Evolutionary conservation across 2,888 invertebrate species (phyloP).

Genomic region (Colostygia pectinataria): DNA sequence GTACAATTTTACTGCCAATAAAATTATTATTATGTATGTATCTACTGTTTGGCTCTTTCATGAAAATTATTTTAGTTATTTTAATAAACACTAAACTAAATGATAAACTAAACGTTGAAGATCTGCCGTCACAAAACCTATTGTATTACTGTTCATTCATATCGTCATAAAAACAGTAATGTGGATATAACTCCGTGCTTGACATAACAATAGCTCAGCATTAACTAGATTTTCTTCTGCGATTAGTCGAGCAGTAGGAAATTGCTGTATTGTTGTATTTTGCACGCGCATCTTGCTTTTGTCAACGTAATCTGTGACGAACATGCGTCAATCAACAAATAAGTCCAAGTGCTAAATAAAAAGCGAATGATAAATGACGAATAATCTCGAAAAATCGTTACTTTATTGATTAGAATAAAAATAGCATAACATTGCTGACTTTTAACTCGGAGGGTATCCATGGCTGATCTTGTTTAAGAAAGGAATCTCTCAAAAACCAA

Average conservation of each 20-base stretch:
- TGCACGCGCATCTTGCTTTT: slow-evolving; percentile 47
- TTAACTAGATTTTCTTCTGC: slow-evolving; percentile 40
- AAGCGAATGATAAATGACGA: slow-evolving; percentile 5
- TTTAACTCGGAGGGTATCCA: too few relatives aligned
- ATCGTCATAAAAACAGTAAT: slow-evolving; percentile 37
- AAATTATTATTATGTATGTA: too few relatives aligned
- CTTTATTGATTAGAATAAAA: too few relatives aligned
- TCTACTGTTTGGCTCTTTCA: too few relatives aligned
- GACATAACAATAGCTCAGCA: slow-evolving; percentile 40
- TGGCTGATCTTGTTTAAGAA: too few relatives aligned
- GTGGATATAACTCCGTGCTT: slow-evolving; percentile 36
- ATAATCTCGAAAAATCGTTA: too few relatives aligned
- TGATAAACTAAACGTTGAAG: background rate
- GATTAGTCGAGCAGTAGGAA: slow-evolving; percentile 40
- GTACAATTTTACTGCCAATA: too few relatives aligned
- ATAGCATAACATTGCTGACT: too few relatives aligned
- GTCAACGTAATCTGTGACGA: slow-evolving; percentile 41
- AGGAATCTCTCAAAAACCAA: too few relatives aligned
- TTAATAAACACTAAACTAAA: background rate
- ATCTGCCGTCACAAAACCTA: background rate
- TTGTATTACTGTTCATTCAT: slow-evolving; percentile 16
- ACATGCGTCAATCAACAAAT: slow-evolving; percentile 27
- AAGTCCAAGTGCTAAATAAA: slow-evolving; percentile 18
- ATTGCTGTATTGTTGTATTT: slow-evolving; percentile 48
- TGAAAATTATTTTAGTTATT: background rate